A percentile compares a stretch with the other conserved stretches of the same genome.
Evolutionary conservation across 2,113 vertebrate genomes (phyloP).

Genomic region (Alces alces): DNA sequence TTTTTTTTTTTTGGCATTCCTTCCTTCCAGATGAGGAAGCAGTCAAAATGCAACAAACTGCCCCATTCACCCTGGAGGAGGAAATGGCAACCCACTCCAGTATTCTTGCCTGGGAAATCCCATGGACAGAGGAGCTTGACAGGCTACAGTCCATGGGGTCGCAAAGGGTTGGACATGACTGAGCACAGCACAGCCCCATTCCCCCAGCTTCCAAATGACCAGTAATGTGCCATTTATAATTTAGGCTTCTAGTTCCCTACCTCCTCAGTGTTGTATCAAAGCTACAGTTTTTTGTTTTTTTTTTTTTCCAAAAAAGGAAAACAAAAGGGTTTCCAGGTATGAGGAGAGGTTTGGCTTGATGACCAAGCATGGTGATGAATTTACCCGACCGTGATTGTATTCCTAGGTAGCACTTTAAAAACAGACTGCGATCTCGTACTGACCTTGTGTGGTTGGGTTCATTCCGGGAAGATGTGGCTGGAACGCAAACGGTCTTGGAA

Average conservation of each 20-base stretch:
- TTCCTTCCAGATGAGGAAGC: no score
- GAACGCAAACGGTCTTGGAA: neutral
- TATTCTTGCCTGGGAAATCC: neutral
- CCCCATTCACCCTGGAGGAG: neutral
- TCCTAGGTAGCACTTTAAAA: conserved; percentile 18
- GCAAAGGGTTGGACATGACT: neutral
- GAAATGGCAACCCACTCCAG: neutral
- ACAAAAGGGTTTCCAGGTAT: neutral
- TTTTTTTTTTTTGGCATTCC: neutral
- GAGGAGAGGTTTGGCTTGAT: neutral
- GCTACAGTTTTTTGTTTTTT: neutral
- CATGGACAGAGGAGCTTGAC: neutral
- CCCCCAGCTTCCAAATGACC: fast-evolving
- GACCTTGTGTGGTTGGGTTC: neutral
- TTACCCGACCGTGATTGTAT: neutral
- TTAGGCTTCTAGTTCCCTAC: neutral
- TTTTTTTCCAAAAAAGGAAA: neutral
- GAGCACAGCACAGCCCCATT: neutral
- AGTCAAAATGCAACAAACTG: fast-evolving
- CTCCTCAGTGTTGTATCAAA: neutral
- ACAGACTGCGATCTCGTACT: neutral
- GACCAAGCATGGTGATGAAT: neutral
- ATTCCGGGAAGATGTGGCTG: conserved; percentile 4
- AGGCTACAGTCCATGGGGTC: neutral
- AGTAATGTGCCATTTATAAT: neutral